phyloP scores from a whole-genome alignment of 1,140 invertebrate genomes.

The Colletes gigas region DNA sequence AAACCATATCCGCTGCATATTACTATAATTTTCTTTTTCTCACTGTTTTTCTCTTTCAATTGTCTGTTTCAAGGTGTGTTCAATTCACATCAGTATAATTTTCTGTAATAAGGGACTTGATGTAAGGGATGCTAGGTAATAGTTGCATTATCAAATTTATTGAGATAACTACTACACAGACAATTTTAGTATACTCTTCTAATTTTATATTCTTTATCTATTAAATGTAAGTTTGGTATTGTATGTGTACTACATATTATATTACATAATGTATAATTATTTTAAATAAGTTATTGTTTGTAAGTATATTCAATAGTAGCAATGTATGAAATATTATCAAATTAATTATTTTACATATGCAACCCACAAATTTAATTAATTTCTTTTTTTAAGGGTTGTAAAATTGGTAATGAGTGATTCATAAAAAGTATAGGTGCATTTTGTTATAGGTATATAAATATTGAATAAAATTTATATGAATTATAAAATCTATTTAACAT shows the following conservation, averaged over 20 bases:
- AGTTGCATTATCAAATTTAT: constrained; percentile 6
- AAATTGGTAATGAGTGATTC: background rate
- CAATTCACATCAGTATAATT: constrained; percentile 62
- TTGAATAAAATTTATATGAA: background rate
- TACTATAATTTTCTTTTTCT: constrained; percentile 59
- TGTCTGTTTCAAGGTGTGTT: constrained; percentile 56
- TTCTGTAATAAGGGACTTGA: constrained; percentile 68
- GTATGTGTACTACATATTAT: no score
- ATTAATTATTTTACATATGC: no score
- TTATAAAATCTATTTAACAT: no score
- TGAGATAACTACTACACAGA: background rate
- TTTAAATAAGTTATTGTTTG: no score
- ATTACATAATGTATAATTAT: no score
- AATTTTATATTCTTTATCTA: background rate
- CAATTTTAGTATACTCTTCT: background rate
- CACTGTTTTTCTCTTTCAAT: constrained; percentile 51
- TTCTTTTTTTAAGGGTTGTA: background rate
- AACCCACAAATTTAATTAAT: background rate
- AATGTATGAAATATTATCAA: no score
- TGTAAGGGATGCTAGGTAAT: constrained; percentile 16
- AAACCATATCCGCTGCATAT: constrained; percentile 69
- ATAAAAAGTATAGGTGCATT: no score
- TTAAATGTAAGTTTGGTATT: background rate
- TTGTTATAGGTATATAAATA: background rate
- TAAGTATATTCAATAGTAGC: no score